Evolutionary conservation across 2,113 vertebrate species (phyloP).

Genomic region (Baryphthengus martii): DNA sequence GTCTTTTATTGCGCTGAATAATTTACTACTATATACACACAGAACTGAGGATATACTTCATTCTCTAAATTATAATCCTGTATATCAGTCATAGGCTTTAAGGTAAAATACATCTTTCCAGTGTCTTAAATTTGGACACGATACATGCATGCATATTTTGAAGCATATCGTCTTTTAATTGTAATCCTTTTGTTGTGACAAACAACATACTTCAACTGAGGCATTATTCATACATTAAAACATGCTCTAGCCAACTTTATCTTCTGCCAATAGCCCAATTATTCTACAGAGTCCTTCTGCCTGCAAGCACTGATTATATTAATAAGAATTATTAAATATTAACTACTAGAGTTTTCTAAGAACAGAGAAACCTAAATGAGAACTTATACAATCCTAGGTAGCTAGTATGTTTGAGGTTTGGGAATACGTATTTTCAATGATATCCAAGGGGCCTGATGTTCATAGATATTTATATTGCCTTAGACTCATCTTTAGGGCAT

Average conservation of each 20-base stretch:
- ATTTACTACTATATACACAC: background rate
- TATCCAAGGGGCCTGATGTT: background rate
- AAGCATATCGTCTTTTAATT: background rate
- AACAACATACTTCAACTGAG: background rate
- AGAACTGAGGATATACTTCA: background rate
- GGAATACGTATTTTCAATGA: background rate
- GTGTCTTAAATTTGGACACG: background rate
- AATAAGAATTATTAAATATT: background rate
- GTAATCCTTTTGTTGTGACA: background rate
- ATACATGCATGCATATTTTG: background rate
- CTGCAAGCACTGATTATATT: background rate
- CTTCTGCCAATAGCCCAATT: background rate
- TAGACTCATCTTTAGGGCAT: background rate
- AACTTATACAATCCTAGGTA: background rate
- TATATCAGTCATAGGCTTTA: background rate
- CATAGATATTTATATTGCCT: background rate
- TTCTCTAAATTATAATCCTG: background rate
- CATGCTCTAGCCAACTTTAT: background rate
- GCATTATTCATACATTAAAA: background rate
- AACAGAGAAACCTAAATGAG: background rate
- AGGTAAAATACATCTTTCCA: background rate
- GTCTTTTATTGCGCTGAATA: background rate
- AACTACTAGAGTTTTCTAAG: background rate
- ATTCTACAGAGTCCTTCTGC: background rate
- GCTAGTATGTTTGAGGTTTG: background rate